Evolutionary conservation across 2,797 vertebrate genomes (phyloP).

Genomic region (Menidia menidia): DNA sequence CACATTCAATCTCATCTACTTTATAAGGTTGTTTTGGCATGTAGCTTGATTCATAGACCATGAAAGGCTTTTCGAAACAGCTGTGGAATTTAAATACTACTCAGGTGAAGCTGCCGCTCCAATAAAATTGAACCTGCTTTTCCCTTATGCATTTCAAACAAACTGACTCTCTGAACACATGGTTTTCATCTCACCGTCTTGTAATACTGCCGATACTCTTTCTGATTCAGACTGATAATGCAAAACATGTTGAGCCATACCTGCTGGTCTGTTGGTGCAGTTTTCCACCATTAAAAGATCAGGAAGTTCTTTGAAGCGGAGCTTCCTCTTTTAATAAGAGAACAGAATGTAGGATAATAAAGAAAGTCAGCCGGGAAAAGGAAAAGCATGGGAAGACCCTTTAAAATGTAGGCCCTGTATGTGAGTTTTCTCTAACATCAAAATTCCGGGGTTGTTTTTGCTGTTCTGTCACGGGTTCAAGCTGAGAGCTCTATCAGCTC

Average conservation of each 20-base stretch:
- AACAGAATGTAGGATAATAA: slow-evolving; percentile 17
- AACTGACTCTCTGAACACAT: slow-evolving; percentile 8
- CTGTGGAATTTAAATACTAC: slow-evolving; percentile 15
- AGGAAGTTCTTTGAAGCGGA: slow-evolving; percentile 45
- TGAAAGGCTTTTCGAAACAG: slow-evolving; percentile 17
- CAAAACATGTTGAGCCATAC: slow-evolving; percentile 19
- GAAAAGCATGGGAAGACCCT: slow-evolving; percentile 7
- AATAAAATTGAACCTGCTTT: slow-evolving; percentile 11
- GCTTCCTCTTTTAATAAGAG: slow-evolving; percentile 39
- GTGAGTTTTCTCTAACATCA: slow-evolving; percentile 47
- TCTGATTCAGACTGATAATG: slow-evolving; percentile 30
- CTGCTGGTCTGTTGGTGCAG: slow-evolving; percentile 41
- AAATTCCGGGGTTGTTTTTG: slow-evolving; percentile 36
- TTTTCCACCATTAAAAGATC: slow-evolving; percentile 34
- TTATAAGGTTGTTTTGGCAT: too few species aligned
- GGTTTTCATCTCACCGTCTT: slow-evolving; percentile 32
- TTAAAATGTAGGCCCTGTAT: slow-evolving; percentile 41
- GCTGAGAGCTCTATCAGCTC: slow-evolving; percentile 58
- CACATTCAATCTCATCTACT: too few species aligned
- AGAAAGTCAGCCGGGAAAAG: neutral
- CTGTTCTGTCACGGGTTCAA: slow-evolving; percentile 39
- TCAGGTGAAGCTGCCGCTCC: slow-evolving; percentile 3
- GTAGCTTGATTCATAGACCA: too few species aligned
- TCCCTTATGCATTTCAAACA: slow-evolving; percentile 20
- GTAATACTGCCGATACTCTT: slow-evolving; percentile 18